Percentiles rank a stretch among this genome's conserved stretches.
Evolutionary conservation across 2,888 invertebrate species (phyloP).

Genomic region (Dolichomitus sp.): DNA sequence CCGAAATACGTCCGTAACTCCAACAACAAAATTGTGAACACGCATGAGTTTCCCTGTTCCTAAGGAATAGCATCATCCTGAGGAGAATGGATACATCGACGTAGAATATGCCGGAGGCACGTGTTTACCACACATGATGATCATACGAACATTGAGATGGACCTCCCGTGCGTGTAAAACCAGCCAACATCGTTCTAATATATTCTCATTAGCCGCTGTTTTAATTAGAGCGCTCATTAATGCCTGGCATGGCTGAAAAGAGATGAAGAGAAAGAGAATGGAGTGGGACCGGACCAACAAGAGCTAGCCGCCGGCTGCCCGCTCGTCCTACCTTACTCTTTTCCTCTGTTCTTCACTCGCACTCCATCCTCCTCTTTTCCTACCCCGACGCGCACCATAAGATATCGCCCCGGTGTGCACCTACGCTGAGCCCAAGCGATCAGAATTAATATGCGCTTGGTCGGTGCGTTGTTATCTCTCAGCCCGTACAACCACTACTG

Average conservation of each 20-base stretch:
- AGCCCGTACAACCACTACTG: constrained; percentile 30
- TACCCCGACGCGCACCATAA: constrained; percentile 36
- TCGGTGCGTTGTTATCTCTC: constrained; percentile 57
- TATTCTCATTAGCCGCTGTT: constrained; percentile 83
- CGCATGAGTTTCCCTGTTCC: constrained; percentile 20
- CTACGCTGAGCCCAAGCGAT: constrained; percentile 51
- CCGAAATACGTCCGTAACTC: neutral
- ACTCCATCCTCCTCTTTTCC: constrained; percentile 28
- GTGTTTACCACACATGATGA: constrained; percentile 20
- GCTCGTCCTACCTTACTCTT: constrained; percentile 36
- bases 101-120: constrained; percentile 18
- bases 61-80: constrained; percentile 14
- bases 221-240: constrained; percentile 84
- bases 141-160: constrained; percentile 47
- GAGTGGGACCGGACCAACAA: constrained; percentile 44
- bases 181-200: constrained; percentile 79
- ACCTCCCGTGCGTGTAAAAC: constrained; percentile 66
- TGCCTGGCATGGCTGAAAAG: constrained; percentile 72
- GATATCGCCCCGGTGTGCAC: constrained; percentile 48
- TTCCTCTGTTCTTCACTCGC: constrained; percentile 22
- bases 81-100: constrained; percentile 30
- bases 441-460: constrained; percentile 66
- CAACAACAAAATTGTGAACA: neutral
- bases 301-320: constrained; percentile 38
- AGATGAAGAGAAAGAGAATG: constrained; percentile 42